phyloP scores from a whole-genome alignment of 1,140 invertebrate genomes.

The Macrobrachium nipponense region DNA sequence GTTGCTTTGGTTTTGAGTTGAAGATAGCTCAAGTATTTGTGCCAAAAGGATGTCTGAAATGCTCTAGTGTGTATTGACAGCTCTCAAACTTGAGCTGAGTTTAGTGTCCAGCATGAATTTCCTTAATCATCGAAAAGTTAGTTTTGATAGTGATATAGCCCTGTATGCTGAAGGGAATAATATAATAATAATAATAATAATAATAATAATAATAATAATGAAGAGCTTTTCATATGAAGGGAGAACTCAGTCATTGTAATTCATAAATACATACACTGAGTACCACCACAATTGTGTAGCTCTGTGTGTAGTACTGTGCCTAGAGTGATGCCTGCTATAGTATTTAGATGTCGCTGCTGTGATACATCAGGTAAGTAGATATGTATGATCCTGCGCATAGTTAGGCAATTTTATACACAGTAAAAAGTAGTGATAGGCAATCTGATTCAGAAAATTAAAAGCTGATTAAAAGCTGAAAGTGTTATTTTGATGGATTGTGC shows the following conservation, averaged over 20 bases:
- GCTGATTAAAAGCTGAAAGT: no score
- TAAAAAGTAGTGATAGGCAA: background rate
- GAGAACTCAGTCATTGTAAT: conserved; percentile 29
- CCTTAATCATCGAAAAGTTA: background rate
- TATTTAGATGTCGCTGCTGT: conserved; percentile 55
- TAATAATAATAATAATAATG: background rate
- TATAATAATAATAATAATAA: conserved; percentile 4
- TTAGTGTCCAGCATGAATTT: conserved; percentile 9
- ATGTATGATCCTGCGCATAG: conserved; percentile 46
- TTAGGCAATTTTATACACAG: conserved; percentile 48
- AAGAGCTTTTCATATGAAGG: background rate
- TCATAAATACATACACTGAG: conserved; percentile 38
- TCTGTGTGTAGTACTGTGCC: conserved; percentile 50
- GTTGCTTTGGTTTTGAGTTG: conserved; percentile 45
- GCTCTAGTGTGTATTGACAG: conserved; percentile 28
- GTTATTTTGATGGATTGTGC: no score
- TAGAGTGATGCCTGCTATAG: conserved; percentile 41
- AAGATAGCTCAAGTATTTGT: conserved; percentile 52
- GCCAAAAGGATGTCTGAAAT: conserved; percentile 43
- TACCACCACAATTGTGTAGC: conserved; percentile 47
- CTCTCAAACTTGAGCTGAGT: conserved; percentile 32
- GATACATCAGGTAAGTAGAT: conserved; percentile 57
- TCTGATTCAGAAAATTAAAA: no score
- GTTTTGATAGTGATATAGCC: no score
- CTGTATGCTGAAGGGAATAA: no score